A percentile compares a stretch with the other conserved stretches of the same genome.
These are phyloP conservation scores for Megalurothrips usitatus DNA, from an alignment of 2,888 invertebrate species.

Conservation along the genomic window DNA sequence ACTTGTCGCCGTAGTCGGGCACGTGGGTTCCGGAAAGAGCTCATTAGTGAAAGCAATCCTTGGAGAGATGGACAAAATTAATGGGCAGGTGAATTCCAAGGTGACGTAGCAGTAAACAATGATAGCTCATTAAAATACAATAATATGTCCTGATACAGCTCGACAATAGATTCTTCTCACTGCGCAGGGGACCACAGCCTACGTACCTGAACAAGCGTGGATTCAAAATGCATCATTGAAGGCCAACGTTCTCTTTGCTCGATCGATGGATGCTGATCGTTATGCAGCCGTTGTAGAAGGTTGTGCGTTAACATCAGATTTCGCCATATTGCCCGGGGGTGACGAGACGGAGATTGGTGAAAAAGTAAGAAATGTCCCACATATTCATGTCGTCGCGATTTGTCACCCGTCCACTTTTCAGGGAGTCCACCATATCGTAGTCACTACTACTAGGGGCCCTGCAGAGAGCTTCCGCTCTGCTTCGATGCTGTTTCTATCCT, in stretches of 20 bases:
- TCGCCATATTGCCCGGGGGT: constrained; percentile 91
- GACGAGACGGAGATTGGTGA: constrained; percentile 98
- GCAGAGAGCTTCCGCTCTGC: too few relatives aligned
- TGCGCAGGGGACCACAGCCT: constrained; percentile 60
- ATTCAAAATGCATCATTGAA: constrained; percentile 92
- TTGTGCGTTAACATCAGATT: constrained; percentile 86
- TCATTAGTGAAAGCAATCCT: constrained; percentile 82
- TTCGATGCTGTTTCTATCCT: too few relatives aligned
- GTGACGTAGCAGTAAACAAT: constrained; percentile 35
- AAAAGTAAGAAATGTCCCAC: too few relatives aligned
- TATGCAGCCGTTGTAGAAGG: constrained; percentile 81
- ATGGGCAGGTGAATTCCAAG: constrained; percentile 73
- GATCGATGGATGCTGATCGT: constrained; percentile 59
- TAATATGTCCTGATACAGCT: neutral
- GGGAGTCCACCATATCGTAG: too few relatives aligned
- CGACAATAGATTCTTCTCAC: constrained; percentile 23
- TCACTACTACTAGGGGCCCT: too few relatives aligned
- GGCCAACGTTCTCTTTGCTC: constrained; percentile 90
- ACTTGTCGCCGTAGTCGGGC: constrained; percentile 80
- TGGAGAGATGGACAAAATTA: constrained; percentile 83
- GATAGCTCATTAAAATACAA: neutral
- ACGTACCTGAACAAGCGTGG: constrained; percentile 95
- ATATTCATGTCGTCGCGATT: too few relatives aligned
- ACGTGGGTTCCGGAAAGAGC: constrained; percentile 84
- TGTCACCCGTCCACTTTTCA: too few relatives aligned